Evolutionary conservation across 2,888 invertebrate genomes (phyloP), one percentile per base, ranked within the genome.

Genomic region (Therioaphis trifolii): DNA sequence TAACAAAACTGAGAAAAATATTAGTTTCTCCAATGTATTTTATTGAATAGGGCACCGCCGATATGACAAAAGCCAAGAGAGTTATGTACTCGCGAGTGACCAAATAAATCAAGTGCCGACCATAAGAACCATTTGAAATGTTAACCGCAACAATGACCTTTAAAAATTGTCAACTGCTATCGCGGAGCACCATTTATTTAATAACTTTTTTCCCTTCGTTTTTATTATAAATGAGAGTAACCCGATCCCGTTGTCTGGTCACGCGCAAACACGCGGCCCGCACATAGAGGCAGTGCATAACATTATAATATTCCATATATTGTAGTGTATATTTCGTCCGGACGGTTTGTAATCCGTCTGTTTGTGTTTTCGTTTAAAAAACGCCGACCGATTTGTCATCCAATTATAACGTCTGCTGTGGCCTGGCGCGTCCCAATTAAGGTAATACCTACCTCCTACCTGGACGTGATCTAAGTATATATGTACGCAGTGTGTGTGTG

Each of bases 301-400:
- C 71, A 80, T 80, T 46, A 66, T 63, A 76, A 49, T 74, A 49
- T 63, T 77, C 27, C 46, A 46, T 27, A 9, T 24, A n/a, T 7
- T 29, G 7, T 63, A 29, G 11, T 55, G 46, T 35, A 7, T 35
- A 35, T 35, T 35, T 27, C 43, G 71, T 72, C 71, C 55, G 61
- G 58, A 35, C 46, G 66, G 69, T 72, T 69, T 61, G 29, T 71
- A 80, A 80, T 27, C 61, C 71, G 58, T 58, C 71, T 46, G 80
- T 80, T 55, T 43, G 71, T 46, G 49, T 71, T 80, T 80, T 61
- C 61, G 61, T 72, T 69, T 68, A 69, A 40, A 63, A 79, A 80
- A 80, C 69, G 71, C 80, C 80, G 80, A 80, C 80, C 71, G 80
- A 71, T 80, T 80, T 80, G 80, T 80, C 71, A 80, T 71, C 80